Evolutionary conservation across 2,888 invertebrate species (phyloP).

Genomic region (Lasioglossum oenotherae): DNA sequence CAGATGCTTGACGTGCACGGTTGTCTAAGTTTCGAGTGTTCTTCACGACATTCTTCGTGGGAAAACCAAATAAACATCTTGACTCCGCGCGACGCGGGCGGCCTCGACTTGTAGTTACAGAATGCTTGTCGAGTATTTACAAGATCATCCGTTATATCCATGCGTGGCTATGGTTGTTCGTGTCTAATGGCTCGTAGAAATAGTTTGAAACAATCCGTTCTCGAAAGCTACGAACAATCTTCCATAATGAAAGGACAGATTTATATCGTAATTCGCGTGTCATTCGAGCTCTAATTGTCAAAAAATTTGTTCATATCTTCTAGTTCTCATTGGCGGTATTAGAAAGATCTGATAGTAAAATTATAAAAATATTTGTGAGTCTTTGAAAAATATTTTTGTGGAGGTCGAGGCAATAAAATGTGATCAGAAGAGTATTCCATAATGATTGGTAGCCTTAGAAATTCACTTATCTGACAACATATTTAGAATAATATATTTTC

Average conservation of each 20-base stretch:
- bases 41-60: constrained; percentile 80
- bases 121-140: constrained; percentile 63
- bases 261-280: no score
- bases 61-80: constrained; percentile 83
- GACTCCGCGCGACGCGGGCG: constrained; percentile 72
- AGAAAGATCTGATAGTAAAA: background rate
- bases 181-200: background rate
- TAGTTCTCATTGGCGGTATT: background rate
- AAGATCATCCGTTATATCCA: constrained; percentile 50
- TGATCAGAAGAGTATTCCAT: background rate
- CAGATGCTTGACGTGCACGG: constrained; percentile 66
- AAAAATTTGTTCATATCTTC: background rate
- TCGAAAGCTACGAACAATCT: background rate
- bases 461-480: no score
- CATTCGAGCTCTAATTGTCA: background rate
- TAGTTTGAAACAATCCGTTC: background rate
- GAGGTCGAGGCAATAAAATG: no score
- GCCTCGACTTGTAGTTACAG: constrained; percentile 65
- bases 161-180: background rate
- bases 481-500: no score
- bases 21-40: constrained; percentile 67
- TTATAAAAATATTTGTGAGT: background rate
- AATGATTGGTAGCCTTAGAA: background rate
- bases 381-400: no score
- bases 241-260: background rate